Conservation (phyloP, 2,113 vertebrate genomes). For the Tamias sibiricus region DNA sequence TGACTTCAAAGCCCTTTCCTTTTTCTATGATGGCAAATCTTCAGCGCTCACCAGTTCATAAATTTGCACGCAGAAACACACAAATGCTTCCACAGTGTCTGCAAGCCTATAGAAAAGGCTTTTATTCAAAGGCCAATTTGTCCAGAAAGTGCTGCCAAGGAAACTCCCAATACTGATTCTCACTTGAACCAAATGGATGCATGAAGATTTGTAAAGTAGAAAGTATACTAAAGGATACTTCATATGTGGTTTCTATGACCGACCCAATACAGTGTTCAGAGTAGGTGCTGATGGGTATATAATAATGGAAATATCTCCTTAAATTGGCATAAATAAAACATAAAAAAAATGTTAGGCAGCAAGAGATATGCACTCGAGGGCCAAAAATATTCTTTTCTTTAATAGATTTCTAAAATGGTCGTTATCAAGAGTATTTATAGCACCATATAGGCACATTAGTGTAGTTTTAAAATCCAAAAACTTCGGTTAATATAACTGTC, state of each 20-base stretch:
- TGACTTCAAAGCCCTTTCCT: background rate
- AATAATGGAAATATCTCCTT: constrained; percentile 54
- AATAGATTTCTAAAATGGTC: constrained; percentile 72
- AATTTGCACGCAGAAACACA: background rate
- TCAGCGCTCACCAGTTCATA: background rate
- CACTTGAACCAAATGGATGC: background rate
- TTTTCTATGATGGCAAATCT: background rate
- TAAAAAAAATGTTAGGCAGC: background rate
- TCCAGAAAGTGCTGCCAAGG: background rate
- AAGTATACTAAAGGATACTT: background rate
- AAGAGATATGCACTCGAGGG: constrained; percentile 31
- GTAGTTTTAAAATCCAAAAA: constrained; percentile 82
- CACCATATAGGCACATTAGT: constrained; percentile 79
- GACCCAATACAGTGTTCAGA: background rate
- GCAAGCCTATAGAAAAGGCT: background rate
- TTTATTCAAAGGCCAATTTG: constrained; percentile 33
- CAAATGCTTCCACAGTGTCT: background rate
- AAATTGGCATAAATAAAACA: constrained; percentile 68
- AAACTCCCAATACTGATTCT: background rate
- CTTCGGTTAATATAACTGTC: constrained; percentile 83
- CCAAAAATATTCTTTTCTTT: constrained; percentile 72
- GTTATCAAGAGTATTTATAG: constrained; percentile 80
- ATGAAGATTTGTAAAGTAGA: background rate
- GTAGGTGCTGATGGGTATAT: background rate
- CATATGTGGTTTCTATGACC: background rate